Conservation (phyloP, 2,113 vertebrate species). For the Arothron firmamentum region DNA sequence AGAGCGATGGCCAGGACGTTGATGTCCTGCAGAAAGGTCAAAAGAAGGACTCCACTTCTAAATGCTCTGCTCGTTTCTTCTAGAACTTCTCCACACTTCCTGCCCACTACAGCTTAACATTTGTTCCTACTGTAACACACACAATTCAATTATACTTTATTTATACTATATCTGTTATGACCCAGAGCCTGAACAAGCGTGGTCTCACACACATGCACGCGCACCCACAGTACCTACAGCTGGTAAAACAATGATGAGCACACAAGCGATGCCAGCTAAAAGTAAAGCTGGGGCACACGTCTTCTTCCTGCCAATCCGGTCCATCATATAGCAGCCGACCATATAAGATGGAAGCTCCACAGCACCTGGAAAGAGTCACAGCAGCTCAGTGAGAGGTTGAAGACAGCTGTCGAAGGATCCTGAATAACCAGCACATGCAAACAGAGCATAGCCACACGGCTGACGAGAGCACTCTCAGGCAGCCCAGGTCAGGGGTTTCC, state of each 20-base stretch:
- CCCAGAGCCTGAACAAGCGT: neutral
- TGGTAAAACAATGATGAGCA: conserved; percentile 81
- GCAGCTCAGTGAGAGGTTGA: conserved; percentile 24
- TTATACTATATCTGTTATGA: neutral
- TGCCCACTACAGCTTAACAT: no score
- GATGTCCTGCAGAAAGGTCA: conserved; percentile 60
- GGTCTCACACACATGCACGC: neutral
- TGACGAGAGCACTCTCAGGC: no score
- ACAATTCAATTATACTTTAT: no score
- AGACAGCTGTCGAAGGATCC: conserved; percentile 5
- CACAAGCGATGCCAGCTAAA: conserved; percentile 78
- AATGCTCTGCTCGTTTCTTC: neutral
- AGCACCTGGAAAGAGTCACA: conserved; percentile 76
- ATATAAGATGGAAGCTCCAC: conserved; percentile 88
- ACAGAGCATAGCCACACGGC: no score
- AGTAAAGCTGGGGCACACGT: conserved; percentile 81
- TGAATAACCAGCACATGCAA: conserved; percentile 23
- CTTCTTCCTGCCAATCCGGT: conserved; percentile 84
- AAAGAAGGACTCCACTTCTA: neutral
- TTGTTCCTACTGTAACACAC: no score
- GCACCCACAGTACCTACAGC: conserved; percentile 64
- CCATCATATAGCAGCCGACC: conserved; percentile 83
- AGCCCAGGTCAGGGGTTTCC: no score
- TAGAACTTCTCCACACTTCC: no score
- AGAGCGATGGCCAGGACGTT: conserved; percentile 68